phyloP scores from a whole-genome alignment of 1,140 invertebrate species.

The Leptonema lineaticorne region DNA sequence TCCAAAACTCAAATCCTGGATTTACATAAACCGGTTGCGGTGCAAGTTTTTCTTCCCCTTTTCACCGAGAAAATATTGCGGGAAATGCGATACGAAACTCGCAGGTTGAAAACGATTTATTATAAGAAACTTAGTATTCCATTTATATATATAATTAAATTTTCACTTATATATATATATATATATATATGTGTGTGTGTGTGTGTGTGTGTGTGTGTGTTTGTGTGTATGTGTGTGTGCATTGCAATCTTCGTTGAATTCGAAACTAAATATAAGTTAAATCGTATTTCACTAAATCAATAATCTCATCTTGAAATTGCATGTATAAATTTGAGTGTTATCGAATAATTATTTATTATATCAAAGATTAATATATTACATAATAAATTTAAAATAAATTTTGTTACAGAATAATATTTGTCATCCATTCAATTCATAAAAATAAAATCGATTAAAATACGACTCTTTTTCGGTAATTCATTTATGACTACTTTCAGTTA shows the following conservation, averaged over 20 bases:
- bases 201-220: background rate
- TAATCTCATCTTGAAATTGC: background rate
- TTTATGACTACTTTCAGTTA: too few relatives aligned
- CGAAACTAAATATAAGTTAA: background rate
- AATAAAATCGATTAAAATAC: too few relatives aligned
- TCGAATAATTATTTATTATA: background rate
- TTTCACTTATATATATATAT: background rate
- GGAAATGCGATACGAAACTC: background rate
- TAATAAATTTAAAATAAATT: background rate
- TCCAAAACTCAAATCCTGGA: background rate
- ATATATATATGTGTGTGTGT: background rate
- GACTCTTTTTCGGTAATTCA: too few relatives aligned
- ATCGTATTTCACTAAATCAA: background rate
- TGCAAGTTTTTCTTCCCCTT: background rate
- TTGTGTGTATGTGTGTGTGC: too few relatives aligned
- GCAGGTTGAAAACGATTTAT: background rate
- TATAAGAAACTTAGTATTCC: too few relatives aligned
- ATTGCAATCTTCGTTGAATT: too few relatives aligned
- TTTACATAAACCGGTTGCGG: constrained; percentile 36
- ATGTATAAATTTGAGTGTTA: background rate
- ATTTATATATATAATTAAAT: background rate
- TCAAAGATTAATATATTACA: background rate
- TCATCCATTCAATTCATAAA: background rate
- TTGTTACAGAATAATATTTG: background rate
- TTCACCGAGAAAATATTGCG: background rate